Evolutionary conservation across 2,797 vertebrate species (phyloP).

Genomic region (Enteromius treurensis): DNA sequence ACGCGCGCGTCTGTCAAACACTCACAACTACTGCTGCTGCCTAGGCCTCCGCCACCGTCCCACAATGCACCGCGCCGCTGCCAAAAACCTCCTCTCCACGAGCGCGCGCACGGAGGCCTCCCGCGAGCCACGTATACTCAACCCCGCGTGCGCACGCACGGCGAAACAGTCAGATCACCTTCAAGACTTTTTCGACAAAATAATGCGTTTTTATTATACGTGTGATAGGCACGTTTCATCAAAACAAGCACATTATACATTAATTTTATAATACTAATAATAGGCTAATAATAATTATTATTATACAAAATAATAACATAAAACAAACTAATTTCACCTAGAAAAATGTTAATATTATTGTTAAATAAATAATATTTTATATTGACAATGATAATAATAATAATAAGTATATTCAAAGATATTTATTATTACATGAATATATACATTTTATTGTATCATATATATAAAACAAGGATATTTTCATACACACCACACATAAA

Average conservation of each 20-base stretch:
- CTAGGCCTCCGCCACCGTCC: constrained; percentile 76
- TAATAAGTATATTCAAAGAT: background rate
- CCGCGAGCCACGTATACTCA: constrained; percentile 80
- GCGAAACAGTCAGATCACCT: background rate
- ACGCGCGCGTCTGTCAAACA: background rate
- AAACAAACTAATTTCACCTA: too few species aligned
- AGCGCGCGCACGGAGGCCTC: constrained; percentile 23
- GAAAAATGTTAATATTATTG: too few species aligned
- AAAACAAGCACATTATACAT: background rate
- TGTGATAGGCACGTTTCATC: background rate
- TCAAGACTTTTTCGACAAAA: background rate
- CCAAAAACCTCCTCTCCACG: constrained; percentile 64
- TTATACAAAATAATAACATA: background rate
- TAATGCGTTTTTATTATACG: background rate
- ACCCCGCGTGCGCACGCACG: constrained; percentile 46
- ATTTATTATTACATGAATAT: too few species aligned
- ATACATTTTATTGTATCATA: too few species aligned
- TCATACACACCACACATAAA: too few species aligned
- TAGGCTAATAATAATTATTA: background rate
- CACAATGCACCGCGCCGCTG: constrained; percentile 80
- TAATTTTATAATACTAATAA: background rate
- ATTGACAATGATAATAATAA: background rate
- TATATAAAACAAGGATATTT: too few species aligned
- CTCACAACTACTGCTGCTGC: constrained; percentile 52
- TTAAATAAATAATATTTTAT: too few species aligned